Percentiles rank a stretch among this genome's conserved stretches.
These are phyloP conservation scores for Keiferia lycopersicella DNA, from an alignment of 2,888 invertebrate genomes.

Conservation along the genomic window DNA sequence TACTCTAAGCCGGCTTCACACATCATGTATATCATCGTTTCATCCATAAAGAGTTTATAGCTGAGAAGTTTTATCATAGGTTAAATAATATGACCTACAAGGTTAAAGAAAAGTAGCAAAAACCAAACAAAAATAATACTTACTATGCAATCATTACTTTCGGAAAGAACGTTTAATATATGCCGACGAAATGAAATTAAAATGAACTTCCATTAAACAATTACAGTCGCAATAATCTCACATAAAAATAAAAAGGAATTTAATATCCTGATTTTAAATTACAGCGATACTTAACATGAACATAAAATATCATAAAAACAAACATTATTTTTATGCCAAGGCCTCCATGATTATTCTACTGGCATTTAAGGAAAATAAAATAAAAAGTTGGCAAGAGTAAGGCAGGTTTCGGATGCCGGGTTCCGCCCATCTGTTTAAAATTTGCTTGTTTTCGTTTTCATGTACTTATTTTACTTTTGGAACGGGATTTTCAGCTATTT, in stretches of 20 bases:
- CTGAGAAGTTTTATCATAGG: too few relatives aligned
- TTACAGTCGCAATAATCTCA: neutral
- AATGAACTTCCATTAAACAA: slow-evolving; percentile 2
- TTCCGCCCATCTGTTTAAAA: neutral
- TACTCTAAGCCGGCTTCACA: too few relatives aligned
- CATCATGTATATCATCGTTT: too few relatives aligned
- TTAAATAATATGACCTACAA: too few relatives aligned
- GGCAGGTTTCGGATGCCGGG: neutral
- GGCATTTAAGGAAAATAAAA: slow-evolving; percentile 13
- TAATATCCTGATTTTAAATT: slow-evolving; percentile 15
- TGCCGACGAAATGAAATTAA: neutral
- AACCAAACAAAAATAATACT: too few relatives aligned
- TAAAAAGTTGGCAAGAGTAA: slow-evolving; percentile 14
- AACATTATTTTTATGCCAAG: slow-evolving; percentile 20
- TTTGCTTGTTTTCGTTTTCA: neutral
- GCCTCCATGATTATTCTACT: slow-evolving; percentile 8
- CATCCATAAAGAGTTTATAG: too few relatives aligned
- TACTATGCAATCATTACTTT: too few relatives aligned
- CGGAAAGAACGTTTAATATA: neutral
- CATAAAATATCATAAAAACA: slow-evolving; percentile 22
- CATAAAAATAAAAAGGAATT: slow-evolving; percentile 8
- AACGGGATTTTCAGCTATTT: neutral
- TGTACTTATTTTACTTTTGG: neutral
- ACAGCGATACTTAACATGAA: slow-evolving; percentile 3
- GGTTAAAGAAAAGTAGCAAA: too few relatives aligned